These are phyloP conservation scores for Theodoxus fluviatilis DNA, from an alignment of 2,888 invertebrate genomes.

Conservation along the genomic window DNA sequence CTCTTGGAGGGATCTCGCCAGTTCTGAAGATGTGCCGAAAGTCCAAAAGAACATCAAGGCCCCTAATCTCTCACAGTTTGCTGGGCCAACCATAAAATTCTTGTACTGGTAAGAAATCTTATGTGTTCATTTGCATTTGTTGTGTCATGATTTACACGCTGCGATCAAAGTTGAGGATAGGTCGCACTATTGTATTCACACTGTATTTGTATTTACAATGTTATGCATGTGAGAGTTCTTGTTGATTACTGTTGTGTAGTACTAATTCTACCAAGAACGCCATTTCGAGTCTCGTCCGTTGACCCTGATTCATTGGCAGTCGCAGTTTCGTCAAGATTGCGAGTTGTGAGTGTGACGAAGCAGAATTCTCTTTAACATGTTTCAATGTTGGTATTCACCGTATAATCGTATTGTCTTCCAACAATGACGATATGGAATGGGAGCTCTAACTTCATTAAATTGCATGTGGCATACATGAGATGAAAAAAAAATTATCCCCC, in stretches of 20 bases:
- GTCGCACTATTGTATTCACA: background rate
- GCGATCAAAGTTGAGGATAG: background rate
- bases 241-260: background rate
- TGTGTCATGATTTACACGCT: background rate
- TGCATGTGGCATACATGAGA: no score
- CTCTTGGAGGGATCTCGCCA: constrained; percentile 51
- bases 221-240: background rate
- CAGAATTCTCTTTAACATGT: no score
- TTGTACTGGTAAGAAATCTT: constrained; percentile 57
- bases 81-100: constrained; percentile 62
- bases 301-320: no score
- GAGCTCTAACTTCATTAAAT: no score
- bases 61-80: constrained; percentile 59
- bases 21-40: constrained; percentile 43
- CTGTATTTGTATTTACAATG: constrained; percentile 82
- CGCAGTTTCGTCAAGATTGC: no score
- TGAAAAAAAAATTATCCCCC: no score
- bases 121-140: background rate
- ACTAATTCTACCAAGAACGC: no score
- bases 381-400: no score
- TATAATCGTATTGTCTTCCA: no score
- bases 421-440: no score
- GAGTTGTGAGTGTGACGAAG: no score
- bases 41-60: constrained; percentile 55
- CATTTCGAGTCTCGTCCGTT: no score